phyloP scores from a whole-genome alignment of 2,797 vertebrate species.

The Lagorchestes hirsutus region DNA sequence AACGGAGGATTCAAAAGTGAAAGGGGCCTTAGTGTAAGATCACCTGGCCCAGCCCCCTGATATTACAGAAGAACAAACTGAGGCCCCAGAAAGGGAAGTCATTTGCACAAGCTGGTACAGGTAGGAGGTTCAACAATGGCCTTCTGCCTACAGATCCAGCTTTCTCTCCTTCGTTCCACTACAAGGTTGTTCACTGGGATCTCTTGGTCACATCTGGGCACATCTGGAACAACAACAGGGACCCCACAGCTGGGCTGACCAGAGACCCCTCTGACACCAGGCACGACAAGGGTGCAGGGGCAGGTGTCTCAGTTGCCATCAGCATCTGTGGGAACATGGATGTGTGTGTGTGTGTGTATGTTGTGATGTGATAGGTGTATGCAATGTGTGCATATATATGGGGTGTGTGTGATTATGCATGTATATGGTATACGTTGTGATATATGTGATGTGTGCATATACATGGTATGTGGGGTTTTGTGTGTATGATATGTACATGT shows the following conservation, averaged over 20 bases:
- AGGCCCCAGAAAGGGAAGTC: not conserved
- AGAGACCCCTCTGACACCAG: not conserved
- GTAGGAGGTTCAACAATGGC: not conserved
- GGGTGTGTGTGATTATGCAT: too few species aligned
- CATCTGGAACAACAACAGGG: not conserved
- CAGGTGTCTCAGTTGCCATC: not conserved
- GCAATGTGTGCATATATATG: too few species aligned
- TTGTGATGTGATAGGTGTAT: too few species aligned
- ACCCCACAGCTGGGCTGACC: not conserved
- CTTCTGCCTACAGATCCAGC: not conserved
- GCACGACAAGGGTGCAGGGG: not conserved
- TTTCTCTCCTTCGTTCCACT: not conserved
- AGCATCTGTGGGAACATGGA: not conserved
- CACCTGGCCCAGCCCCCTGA: not conserved
- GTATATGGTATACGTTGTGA: too few species aligned
- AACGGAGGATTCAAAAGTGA: not conserved
- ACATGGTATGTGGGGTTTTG: too few species aligned
- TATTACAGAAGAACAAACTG: not conserved
- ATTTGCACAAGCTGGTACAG: not conserved
- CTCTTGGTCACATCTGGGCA: not conserved
- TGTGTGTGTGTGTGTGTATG: not conserved
- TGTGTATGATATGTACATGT: too few species aligned
- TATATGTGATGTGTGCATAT: too few species aligned
- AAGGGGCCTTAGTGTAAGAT: not conserved
- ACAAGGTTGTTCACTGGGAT: not conserved